Conservation (phyloP, 1,140 invertebrate genomes). For the Eriosoma lanigerum region DNA sequence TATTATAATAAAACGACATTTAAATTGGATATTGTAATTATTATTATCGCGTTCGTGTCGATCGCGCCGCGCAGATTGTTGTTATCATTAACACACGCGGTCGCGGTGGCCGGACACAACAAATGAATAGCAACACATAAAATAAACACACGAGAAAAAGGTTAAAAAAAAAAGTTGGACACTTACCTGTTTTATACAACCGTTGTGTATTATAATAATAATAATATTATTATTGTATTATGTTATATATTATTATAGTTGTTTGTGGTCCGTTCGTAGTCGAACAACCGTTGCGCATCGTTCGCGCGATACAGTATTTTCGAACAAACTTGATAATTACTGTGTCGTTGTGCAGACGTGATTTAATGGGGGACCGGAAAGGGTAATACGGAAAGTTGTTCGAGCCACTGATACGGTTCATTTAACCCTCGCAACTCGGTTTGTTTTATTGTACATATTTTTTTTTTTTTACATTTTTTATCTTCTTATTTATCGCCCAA, state of each 20-base stretch:
- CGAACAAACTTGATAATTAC: constrained; percentile 23
- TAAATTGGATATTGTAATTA: constrained; percentile 13
- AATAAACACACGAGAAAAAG: background rate
- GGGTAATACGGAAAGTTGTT: constrained; percentile 32
- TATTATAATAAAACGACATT: background rate
- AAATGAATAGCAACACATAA: too few species aligned
- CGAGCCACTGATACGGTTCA: constrained; percentile 34
- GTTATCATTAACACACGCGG: too few species aligned
- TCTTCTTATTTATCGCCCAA: constrained; percentile 29
- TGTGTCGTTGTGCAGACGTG: constrained; percentile 8
- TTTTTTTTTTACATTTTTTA: background rate
- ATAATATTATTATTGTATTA: too few species aligned
- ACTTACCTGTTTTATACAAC: background rate
- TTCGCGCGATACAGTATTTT: background rate
- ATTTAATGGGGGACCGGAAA: constrained; percentile 3
- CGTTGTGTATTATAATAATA: too few species aligned
- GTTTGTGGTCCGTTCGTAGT: too few species aligned
- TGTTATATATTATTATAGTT: too few species aligned
- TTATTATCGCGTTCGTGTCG: constrained; percentile 21
- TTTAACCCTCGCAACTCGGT: background rate
- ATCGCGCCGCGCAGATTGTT: background rate
- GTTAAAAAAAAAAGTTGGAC: background rate
- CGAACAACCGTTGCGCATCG: background rate
- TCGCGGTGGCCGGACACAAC: too few species aligned
- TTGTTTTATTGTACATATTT: background rate